phyloP scores from a whole-genome alignment of 2,888 invertebrate species.

The Hypena proboscidalis region DNA sequence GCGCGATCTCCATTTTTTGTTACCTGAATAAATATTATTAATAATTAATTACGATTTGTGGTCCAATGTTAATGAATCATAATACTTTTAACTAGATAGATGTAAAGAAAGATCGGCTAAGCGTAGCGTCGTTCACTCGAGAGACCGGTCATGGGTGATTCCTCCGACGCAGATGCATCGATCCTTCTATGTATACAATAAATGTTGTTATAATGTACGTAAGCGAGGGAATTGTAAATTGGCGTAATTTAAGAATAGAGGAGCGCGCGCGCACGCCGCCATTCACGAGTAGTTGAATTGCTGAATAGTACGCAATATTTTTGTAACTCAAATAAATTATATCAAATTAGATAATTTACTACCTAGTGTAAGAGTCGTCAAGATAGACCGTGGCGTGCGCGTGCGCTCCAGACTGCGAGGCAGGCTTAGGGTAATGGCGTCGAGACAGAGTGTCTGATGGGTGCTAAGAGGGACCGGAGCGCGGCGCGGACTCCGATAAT shows the following conservation, averaged over 20 bases:
- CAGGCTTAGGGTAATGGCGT: constrained; percentile 39
- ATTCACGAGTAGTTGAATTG: constrained; percentile 18
- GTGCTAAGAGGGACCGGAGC: constrained; percentile 72
- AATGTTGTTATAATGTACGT: constrained; percentile 38
- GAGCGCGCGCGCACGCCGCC: constrained; percentile 42
- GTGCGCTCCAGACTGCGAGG: too few species aligned
- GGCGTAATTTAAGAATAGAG: constrained; percentile 34
- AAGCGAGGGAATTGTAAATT: constrained; percentile 38
- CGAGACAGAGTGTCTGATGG: constrained; percentile 57
- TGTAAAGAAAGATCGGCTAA: constrained; percentile 67
- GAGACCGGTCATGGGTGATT: constrained; percentile 35
- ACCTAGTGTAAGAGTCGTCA: constrained; percentile 46
- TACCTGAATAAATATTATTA: constrained; percentile 84
- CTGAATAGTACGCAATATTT: constrained; percentile 61
- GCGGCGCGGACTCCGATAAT: constrained; percentile 34
- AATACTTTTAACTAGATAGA: constrained; percentile 80
- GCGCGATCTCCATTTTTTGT: constrained; percentile 78
- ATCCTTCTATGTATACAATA: constrained; percentile 50
- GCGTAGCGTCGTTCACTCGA: constrained; percentile 68
- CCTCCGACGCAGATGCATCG: constrained; percentile 52
- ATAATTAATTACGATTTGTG: constrained; percentile 83
- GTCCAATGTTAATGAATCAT: constrained; percentile 85
- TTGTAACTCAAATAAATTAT: constrained; percentile 65
- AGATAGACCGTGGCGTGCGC: constrained; percentile 13
- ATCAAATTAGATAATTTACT: constrained; percentile 60